Conservation (phyloP, 2,888 invertebrate species). For the Odontothrips loti region DNA sequence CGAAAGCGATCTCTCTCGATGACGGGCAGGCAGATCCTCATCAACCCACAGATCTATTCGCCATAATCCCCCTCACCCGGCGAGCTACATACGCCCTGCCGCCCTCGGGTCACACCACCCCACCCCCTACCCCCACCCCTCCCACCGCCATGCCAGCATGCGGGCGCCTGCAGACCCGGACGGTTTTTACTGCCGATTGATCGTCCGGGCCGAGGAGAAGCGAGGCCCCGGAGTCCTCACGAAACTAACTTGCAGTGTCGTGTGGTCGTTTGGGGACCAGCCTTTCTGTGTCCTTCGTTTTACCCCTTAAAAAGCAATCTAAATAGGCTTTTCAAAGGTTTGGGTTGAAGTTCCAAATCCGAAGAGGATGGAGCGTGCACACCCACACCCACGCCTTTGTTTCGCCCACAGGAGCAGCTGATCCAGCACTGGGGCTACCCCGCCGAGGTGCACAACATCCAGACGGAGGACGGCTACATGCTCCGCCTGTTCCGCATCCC, state of each 20-base stretch:
- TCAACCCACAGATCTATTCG: not conserved
- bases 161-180: not conserved
- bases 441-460: conserved; percentile 50
- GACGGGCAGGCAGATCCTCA: not conserved
- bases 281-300: too few relatives aligned
- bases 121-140: not conserved
- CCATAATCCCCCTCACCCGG: not conserved
- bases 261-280: too few relatives aligned
- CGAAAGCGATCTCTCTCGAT: not conserved
- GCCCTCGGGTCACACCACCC: not conserved
- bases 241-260: too few relatives aligned
- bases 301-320: too few relatives aligned
- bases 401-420: conserved; percentile 49
- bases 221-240: too few relatives aligned
- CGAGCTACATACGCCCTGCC: not conserved
- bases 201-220: too few relatives aligned
- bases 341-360: too few relatives aligned
- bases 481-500: conserved; percentile 60
- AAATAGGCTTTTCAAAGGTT: too few relatives aligned
- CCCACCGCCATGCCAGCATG: not conserved
- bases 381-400: too few relatives aligned
- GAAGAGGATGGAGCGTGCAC: too few relatives aligned
- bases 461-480: conserved; percentile 59
- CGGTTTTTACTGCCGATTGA: not conserved
- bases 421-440: conserved; percentile 52